Base-by-base conservation (phyloP, 1,140 invertebrate species). In the Trachymyrmex septentrionalis region DNA sequence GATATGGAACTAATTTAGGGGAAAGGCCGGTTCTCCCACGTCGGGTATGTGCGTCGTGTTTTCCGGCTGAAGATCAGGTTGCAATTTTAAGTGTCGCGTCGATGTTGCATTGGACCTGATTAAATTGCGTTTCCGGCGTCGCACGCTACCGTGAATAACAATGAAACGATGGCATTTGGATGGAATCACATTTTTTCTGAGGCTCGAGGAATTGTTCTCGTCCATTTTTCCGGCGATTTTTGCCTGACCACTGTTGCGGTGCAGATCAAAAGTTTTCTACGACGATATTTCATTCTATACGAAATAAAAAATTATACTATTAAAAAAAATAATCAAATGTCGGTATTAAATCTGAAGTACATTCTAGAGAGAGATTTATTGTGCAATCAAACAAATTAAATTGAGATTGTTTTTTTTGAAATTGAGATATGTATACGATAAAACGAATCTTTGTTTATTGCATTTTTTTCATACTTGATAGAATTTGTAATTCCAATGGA, bases 1-100 rank as follows among this genome's bases (percentile, higher is more conserved):
- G 88, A 93, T 91, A 89, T 61, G 63, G 50, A 90, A 81, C 91
- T 91, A 93, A 92, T 92, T 90, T 88, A 85, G 85, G 86, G 63
- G 64, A 19, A 14, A 16, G 57, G 24, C 24, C 64, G 64, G 6
- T 71, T 84, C n/a, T 84, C n/a, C 44, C 57, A 27, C 78, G 64
- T 71, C 50, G 82, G 53, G 19, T 66, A 87, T 73, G 85, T 61
- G 63, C 73, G 50, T 12, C 64, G 71, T 67, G 53, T 81, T 72
- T 82, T 84, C 90, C 80, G 69, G 69, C 59, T 61, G 85, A 85
- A 92, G 91, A 92, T 92, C 88, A 85, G 76, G 59, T 82, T 87
- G 87, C 89, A 92, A 92, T 93, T 93, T 92, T 88, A 93, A 92
- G 90, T 90, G 87, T 92, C 91, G 87, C 77, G 72, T 71, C 84